Evolutionary conservation across 2,797 vertebrate species (phyloP).

Genomic region (Aeoliscus strigatus): DNA sequence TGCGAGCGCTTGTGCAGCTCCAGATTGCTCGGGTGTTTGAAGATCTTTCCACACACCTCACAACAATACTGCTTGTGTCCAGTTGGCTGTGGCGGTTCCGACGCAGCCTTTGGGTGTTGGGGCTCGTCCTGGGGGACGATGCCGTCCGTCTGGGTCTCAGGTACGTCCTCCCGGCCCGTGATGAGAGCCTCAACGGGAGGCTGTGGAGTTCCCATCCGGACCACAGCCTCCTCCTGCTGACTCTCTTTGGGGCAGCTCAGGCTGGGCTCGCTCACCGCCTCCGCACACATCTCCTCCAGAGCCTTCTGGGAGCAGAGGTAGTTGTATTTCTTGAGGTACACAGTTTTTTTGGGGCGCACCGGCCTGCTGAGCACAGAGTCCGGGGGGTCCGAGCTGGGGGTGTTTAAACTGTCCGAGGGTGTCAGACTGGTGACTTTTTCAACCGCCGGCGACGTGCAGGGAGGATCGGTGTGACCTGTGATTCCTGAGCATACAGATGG

Average conservation of each 20-base stretch:
- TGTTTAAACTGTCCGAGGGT: slow-evolving; percentile 65
- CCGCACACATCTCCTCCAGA: slow-evolving; percentile 69
- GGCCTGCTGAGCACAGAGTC: slow-evolving; percentile 64
- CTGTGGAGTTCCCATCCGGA: slow-evolving; percentile 39
- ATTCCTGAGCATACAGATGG: slow-evolving; percentile 54
- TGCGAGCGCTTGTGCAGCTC: slow-evolving; percentile 96
- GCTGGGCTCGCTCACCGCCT: slow-evolving; percentile 53
- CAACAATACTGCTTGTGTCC: slow-evolving; percentile 85
- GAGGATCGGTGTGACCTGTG: slow-evolving; percentile 56
- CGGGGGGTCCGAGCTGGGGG: slow-evolving; percentile 44
- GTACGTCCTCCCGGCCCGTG: slow-evolving; percentile 25
- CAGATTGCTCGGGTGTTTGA: slow-evolving; percentile 97
- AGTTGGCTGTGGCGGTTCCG: slow-evolving; percentile 55
- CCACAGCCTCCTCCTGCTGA: slow-evolving; percentile 37
- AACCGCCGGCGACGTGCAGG: slow-evolving; percentile 28
- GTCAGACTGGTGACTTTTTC: slow-evolving; percentile 72
- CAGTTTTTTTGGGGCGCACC: slow-evolving; percentile 84
- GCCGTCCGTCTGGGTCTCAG: slow-evolving; percentile 30
- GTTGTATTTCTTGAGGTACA: slow-evolving; percentile 92
- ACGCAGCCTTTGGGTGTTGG: slow-evolving; percentile 18
- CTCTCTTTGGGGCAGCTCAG: slow-evolving; percentile 56
- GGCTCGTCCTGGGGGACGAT: no score
- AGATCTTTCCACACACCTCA: slow-evolving; percentile 88
- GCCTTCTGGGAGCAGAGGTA: slow-evolving; percentile 85
- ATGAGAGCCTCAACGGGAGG: slow-evolving; percentile 26